These are phyloP conservation scores for Phthorimaea operculella DNA, from an alignment of 1,140 invertebrate genomes.

Conservation along the genomic window DNA sequence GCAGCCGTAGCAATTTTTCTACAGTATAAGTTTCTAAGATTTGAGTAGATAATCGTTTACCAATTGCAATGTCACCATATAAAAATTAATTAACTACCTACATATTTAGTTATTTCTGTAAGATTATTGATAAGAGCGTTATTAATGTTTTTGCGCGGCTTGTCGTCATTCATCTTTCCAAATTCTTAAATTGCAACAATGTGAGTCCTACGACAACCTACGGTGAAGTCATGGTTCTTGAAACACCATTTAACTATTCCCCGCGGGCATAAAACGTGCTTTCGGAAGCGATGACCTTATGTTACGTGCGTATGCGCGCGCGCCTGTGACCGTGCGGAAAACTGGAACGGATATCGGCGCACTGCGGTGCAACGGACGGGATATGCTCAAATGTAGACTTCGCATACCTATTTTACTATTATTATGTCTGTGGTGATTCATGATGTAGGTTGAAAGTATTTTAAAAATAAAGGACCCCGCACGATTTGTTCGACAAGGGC, in stretches of 20 bases:
- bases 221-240: neutral
- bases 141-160: too few relatives aligned
- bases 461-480: too few relatives aligned
- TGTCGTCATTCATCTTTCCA: too few relatives aligned
- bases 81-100: too few relatives aligned
- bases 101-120: too few relatives aligned
- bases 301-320: conserved; percentile 14
- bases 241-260: neutral
- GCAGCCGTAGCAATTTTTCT: neutral
- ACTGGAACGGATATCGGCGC: conserved; percentile 56
- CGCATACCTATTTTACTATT: neutral
- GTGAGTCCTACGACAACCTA: too few relatives aligned
- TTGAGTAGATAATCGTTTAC: neutral
- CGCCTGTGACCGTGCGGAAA: conserved; percentile 29
- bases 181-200: too few relatives aligned
- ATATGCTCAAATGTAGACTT: neutral
- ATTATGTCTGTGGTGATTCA: neutral
- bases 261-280: neutral
- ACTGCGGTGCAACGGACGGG: conserved; percentile 37
- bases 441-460: too few relatives aligned
- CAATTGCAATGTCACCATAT: too few relatives aligned
- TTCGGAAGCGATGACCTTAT: conserved; percentile 4
- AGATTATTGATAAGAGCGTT: too few relatives aligned
- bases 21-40: neutral
- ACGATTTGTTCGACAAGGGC: too few relatives aligned